Conservation (phyloP, 2,797 vertebrate species). For the Phylloscopus collybita region DNA sequence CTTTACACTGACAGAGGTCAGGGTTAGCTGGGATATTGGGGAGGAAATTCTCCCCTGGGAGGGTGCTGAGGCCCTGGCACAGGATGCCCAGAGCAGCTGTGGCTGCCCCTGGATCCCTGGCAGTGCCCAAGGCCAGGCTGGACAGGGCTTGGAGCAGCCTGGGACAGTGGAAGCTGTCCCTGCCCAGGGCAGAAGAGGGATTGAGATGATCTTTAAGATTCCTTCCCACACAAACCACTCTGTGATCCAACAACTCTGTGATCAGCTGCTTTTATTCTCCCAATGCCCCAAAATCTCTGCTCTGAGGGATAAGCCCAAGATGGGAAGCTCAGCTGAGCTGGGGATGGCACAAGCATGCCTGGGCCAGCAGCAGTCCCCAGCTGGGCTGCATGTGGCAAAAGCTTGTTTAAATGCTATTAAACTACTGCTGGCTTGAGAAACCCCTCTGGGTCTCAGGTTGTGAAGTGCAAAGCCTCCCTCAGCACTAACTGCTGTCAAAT, state of each 20-base stretch:
- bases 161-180: not conserved
- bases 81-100: not conserved
- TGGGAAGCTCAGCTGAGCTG: not conserved
- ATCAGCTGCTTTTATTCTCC: not conserved
- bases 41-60: rapidly evolving
- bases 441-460: not conserved
- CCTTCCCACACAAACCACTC: not conserved
- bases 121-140: too few relatives aligned
- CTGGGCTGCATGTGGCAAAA: slow-evolving; percentile 19
- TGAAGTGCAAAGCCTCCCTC: slow-evolving; percentile 38
- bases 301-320: not conserved
- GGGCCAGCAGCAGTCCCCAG: not conserved
- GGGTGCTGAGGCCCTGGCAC: not conserved
- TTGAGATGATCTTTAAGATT: not conserved
- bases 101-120: not conserved
- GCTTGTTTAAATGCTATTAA: slow-evolving; percentile 18
- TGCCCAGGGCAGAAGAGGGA: not conserved
- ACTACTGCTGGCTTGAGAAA: slow-evolving; percentile 20
- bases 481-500: slow-evolving; percentile 51
- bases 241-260: not conserved
- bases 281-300: not conserved
- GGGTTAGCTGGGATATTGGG: not conserved
- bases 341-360: not conserved
- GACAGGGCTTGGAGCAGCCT: not conserved
- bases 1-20: not conserved